Evolutionary conservation across 2,113 vertebrate genomes (phyloP), one percentile per base, ranked within the genome.

Genomic region (Harpagus bidentatus): DNA sequence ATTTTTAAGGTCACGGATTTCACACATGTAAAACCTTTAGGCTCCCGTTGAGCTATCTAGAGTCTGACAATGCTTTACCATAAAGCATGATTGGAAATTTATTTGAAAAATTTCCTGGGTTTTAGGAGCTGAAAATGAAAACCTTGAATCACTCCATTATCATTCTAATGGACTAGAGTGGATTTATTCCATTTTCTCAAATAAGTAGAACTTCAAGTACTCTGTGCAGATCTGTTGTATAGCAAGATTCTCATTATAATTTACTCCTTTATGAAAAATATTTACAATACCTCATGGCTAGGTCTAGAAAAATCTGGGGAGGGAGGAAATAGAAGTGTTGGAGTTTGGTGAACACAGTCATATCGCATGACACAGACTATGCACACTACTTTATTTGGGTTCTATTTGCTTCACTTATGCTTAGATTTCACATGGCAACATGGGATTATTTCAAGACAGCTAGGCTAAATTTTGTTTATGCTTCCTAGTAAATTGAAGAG

Each of bases 1-100:
- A 89, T 92, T 95, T 93, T 93, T 95, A 93, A 89, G 81, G 90
- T 87, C 77, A 73, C 1, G 3, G 62, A 87, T 95, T 97, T 97
- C 78, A 93, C 93, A 89, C 73, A 53, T 34, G 32, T 85, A 89
- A 95, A 96, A 73, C 17, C 32, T 79, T 76, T 28, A 73, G 83
- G 58, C 78, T 95, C 83, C 83, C 1, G 2, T 69, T 53, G 66
- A 84, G 84, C 73, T 66, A 31, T 69, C 23, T 63, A 21, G 52
- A 34, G 52, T 67, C 77, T 94, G 69, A 67, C 47, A 82, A 7
- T 72, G 40, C 12, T 92, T 83, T 82, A 58, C n/a, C 66, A 61
- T 48, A 72, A 89, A 76, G 45, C 61, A 45, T 45, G 66, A 69
- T 13, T 72, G 36, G 36, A 91, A 94, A 90, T 83, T 38, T 88